These are phyloP conservation scores for Xerus rutilus DNA, from an alignment of 2,797 vertebrate genomes.

Conservation along the genomic window DNA sequence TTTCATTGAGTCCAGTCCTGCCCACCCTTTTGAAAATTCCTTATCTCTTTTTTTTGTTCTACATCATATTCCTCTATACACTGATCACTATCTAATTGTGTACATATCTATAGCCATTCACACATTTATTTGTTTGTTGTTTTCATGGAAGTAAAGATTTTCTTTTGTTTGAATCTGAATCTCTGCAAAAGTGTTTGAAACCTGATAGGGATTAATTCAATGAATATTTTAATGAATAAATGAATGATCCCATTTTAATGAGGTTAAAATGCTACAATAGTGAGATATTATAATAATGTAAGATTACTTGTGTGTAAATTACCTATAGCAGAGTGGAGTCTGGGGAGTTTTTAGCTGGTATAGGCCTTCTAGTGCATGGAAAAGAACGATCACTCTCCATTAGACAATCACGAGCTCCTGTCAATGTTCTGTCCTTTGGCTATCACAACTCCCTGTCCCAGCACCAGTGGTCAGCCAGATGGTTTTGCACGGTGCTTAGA, in stretches of 20 bases:
- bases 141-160: neutral
- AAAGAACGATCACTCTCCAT: neutral
- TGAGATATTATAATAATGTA: neutral
- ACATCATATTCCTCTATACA: neutral
- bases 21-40: neutral
- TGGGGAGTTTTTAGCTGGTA: neutral
- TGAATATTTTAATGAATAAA: neutral
- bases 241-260: neutral
- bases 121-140: neutral
- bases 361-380: neutral
- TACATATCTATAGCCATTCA: neutral
- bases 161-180: neutral
- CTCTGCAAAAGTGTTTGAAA: neutral
- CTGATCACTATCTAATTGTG: neutral
- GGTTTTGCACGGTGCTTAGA: neutral
- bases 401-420: neutral
- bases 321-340: neutral
- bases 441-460: neutral
- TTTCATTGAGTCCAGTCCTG: neutral
- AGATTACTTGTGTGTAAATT: neutral
- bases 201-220: neutral
- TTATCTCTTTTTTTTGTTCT: neutral
- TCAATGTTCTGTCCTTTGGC: neutral
- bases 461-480: neutral
- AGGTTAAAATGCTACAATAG: neutral